Percentiles rank a stretch among this genome's conserved stretches.
Evolutionary conservation across 2,888 invertebrate species (phyloP).

Genomic region (Epistrophella euchroma): DNA sequence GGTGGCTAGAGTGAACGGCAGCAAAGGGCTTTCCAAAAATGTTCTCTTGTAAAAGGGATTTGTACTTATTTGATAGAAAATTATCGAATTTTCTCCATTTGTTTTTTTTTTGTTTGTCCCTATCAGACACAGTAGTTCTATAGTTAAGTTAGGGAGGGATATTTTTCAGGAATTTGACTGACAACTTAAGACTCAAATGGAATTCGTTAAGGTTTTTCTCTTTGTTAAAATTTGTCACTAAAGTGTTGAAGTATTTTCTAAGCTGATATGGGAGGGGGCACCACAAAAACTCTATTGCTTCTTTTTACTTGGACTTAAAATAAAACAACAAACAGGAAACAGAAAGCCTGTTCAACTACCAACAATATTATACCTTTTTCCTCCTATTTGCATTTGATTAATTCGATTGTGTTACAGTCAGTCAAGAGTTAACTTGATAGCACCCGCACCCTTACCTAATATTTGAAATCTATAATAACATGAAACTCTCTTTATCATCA

Average conservation of each 20-base stretch:
- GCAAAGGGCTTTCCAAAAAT: not conserved
- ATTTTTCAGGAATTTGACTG: conserved; percentile 63
- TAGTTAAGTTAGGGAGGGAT: not conserved
- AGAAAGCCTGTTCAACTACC: conserved; percentile 56
- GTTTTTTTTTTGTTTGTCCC: conserved; percentile 1
- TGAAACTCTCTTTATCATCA: conserved; percentile 12
- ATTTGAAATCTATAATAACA: not conserved
- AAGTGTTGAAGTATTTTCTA: conserved; percentile 68
- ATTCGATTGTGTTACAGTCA: conserved; percentile 53
- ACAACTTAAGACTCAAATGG: conserved; percentile 63
- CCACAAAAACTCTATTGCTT: conserved; percentile 40
- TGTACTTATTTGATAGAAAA: conserved; percentile 11
- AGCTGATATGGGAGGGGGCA: not conserved
- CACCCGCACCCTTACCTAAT: conserved; percentile 43
- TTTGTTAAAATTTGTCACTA: conserved; percentile 64
- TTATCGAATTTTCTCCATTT: conserved; percentile 42
- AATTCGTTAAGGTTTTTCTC: conserved; percentile 39
- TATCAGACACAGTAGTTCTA: not conserved
- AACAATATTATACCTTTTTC: conserved; percentile 12
- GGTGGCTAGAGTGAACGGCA: not conserved
- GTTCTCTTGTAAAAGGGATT: conserved; percentile 42
- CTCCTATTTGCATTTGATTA: conserved; percentile 73
- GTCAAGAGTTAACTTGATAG: not conserved
- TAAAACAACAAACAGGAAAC: conserved; percentile 58
- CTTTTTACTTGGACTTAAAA: not conserved